Evolutionary conservation across 2,888 invertebrate species (phyloP), one percentile per base, ranked within the genome.

Genomic region (Glaucopsyche alexis): DNA sequence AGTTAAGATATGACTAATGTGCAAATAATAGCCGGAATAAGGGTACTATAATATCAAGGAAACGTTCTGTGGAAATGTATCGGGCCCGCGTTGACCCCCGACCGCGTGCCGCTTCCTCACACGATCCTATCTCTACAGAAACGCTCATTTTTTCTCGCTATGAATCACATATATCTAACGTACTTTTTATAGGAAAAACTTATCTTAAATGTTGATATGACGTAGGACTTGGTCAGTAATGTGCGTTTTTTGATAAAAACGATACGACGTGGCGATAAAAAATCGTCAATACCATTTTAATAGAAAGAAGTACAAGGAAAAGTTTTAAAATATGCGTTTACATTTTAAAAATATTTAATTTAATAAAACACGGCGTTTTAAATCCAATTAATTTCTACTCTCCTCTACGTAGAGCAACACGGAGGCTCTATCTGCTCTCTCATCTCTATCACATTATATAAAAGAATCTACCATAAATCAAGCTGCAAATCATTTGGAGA

Each of bases 31-130:
- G 19, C 29, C 49, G 14, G 29, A 69, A 66, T 49, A 50, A 64
- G 66, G 66, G 66, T 64, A 65, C 19, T 72, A 52, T 66, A 64
- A 71, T 60, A 42, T 71, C 16, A 66, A n/a, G 73, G 55, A 65
- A 71, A 78, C 79, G 81, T 80, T 81, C 80, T 79, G 79, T 75
- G 78, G 82, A 82, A 89, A 93, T 84, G 86, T 88, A 93, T 91
- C 85, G 89, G 81, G 80, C 83, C 81, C 81, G 81, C 79, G 78
- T 79, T 83, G 89, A 91, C 89, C 93, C 82, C 80, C 84, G 90
- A 90, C 89, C 88, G 83, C 78, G 77, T 78, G 80, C 80, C 87
- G 86, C 89, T 93, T 90, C 84, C 88, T 93, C 92, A 93, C 82
- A 78, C 83, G 87, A 87, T 87, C 87, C 87, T 87, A 89, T 89